A percentile compares a stretch with the other conserved stretches of the same genome.
Evolutionary conservation across 2,113 vertebrate species (phyloP).

Genomic region (Pagrus major): DNA sequence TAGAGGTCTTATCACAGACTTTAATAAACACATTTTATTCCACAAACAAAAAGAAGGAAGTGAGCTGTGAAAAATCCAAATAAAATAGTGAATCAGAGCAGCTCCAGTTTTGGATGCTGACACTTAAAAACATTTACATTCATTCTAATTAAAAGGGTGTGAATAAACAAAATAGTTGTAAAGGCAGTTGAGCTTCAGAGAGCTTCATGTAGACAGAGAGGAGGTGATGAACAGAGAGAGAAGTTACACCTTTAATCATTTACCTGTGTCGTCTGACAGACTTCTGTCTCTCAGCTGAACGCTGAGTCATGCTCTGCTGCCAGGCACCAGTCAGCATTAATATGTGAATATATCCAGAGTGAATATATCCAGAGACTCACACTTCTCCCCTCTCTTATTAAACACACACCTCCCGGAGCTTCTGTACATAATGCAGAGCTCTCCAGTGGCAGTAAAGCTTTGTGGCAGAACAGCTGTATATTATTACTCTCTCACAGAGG

Average conservation of each 20-base stretch:
- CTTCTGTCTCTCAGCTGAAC: not conserved
- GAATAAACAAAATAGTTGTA: not conserved
- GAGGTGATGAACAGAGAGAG: too few species aligned
- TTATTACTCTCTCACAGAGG: constrained; percentile 1
- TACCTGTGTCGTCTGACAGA: not conserved
- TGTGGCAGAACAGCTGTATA: not conserved
- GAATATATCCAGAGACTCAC: constrained; percentile 14
- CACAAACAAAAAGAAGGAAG: too few species aligned
- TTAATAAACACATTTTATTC: too few species aligned
- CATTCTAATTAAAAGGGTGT: too few species aligned
- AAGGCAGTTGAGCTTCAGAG: not conserved
- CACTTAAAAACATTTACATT: too few species aligned
- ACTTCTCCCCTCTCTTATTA: constrained; percentile 1
- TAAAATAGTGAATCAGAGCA: too few species aligned
- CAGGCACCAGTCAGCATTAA: not conserved
- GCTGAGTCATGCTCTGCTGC: constrained; percentile 17
- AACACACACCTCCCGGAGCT: constrained; percentile 19
- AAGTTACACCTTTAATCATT: constrained; percentile 11
- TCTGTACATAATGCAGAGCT: constrained; percentile 26
- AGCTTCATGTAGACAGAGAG: not conserved
- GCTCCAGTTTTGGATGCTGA: too few species aligned
- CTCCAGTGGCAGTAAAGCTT: constrained; percentile 4
- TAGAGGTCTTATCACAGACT: too few species aligned
- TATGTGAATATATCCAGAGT: constrained; percentile 22
- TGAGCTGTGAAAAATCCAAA: too few species aligned